A percentile compares a stretch with the other conserved stretches of the same genome.
Conservation (phyloP, 1,140 invertebrate genomes). For the Drosophila repleta region DNA sequence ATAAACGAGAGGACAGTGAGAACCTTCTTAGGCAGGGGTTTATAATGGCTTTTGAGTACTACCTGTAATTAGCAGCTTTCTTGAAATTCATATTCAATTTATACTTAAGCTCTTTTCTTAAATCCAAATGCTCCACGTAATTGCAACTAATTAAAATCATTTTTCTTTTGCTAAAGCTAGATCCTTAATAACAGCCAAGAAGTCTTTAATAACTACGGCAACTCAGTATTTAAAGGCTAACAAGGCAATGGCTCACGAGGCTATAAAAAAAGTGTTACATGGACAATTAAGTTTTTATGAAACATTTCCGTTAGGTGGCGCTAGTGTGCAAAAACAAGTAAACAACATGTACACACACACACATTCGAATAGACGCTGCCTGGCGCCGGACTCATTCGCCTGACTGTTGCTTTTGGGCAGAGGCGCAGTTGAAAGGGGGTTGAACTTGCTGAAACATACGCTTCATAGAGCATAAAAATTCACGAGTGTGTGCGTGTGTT, state of each 20-base stretch:
- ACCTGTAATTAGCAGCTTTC: too few species aligned
- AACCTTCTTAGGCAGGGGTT: too few species aligned
- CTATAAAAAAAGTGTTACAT: constrained; percentile 70
- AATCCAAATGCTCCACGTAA: neutral
- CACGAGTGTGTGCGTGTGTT: constrained; percentile 25
- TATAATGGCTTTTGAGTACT: too few species aligned
- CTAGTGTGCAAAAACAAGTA: constrained; percentile 53
- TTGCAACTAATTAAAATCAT: neutral
- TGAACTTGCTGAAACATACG: constrained; percentile 39
- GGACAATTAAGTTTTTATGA: constrained; percentile 81
- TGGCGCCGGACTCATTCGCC: constrained; percentile 37
- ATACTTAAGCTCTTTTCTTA: neutral
- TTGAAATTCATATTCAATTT: neutral
- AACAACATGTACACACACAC: constrained; percentile 48
- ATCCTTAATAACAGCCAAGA: constrained; percentile 7
- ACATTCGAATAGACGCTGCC: constrained; percentile 5
- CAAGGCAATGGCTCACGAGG: constrained; percentile 23
- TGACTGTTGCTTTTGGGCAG: constrained; percentile 9
- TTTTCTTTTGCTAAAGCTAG: neutral
- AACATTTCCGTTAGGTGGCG: constrained; percentile 78
- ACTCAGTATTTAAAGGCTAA: constrained; percentile 47
- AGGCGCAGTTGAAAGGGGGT: neutral
- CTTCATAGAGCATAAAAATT: constrained; percentile 52
- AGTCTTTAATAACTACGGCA: constrained; percentile 52
- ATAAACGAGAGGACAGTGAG: too few species aligned